Evolutionary conservation across 2,113 vertebrate species (phyloP).

Genomic region (Raphicerus campestris): DNA sequence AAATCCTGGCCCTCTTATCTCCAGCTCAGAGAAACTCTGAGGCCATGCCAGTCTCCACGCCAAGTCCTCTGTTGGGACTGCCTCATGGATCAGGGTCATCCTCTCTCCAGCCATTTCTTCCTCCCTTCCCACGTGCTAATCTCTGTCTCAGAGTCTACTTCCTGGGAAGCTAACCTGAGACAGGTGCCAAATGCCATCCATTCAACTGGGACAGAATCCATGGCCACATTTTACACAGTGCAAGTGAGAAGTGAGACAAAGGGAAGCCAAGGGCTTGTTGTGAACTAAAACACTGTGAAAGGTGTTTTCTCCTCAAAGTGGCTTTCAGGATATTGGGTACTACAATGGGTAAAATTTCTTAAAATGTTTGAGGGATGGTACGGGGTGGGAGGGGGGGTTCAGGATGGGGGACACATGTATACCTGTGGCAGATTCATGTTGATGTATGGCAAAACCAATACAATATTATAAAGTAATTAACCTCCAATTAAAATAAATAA

Average conservation of each 20-base stretch:
- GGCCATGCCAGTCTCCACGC: neutral
- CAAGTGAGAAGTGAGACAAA: neutral
- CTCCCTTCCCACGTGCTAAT: neutral
- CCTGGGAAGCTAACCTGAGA: neutral
- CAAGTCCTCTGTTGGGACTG: neutral
- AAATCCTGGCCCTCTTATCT: neutral
- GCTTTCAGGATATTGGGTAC: neutral
- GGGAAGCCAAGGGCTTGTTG: no score
- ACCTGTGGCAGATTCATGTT: no score
- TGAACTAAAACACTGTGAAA: neutral
- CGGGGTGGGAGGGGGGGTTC: no score
- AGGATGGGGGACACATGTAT: no score
- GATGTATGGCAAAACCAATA: no score
- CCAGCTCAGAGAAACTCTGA: neutral
- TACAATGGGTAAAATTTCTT: neutral
- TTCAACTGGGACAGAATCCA: neutral
- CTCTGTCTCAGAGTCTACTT: neutral
- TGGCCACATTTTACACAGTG: neutral
- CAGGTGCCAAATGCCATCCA: neutral
- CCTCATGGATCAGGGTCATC: neutral
- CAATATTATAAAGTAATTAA: no score
- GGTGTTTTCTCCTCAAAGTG: neutral
- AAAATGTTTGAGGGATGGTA: neutral
- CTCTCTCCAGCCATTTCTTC: neutral
- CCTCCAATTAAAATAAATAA: no score